Base-by-base conservation (phyloP, 1,140 invertebrate species). In the Daktulosphaira vitifoliae region DNA sequence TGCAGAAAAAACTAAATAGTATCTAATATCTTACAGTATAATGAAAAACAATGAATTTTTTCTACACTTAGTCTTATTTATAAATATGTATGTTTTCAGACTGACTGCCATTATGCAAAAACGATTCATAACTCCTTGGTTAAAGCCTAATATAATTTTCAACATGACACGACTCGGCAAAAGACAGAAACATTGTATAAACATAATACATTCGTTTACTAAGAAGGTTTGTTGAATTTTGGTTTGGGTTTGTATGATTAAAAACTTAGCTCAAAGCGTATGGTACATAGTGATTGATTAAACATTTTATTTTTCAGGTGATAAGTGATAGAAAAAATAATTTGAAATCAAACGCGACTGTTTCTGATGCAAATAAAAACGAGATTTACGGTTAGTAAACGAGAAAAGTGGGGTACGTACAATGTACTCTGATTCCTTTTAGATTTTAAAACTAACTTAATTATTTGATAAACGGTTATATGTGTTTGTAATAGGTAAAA, bases 201-300 rank as follows among this genome's bases (percentile, higher is more conserved):
- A 76, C 6, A 72, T 79, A n/a, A 76, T 86, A 16, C 81, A 87
- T 67, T 72, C 68, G 13, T 85, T 86, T 51, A 81, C 83, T 2
- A 73, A 78, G 49, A 71, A 73, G 54, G 75, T 78, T n/a, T n/a
- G n/a, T n/a, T n/a, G 33, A 52, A 25, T 59, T 48, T 4, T n/a
- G 13, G 50, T 23, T 54, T 15, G 22, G 20, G 11, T 18, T 13
- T 49, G 16, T 25, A 26, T n/a, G 15, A 4, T 29, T 18, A 16
- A 29, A 50, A 22, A 29, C 16, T 5, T 29, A 22, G 15, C 13
- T 23, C n/a, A 51, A 51, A 7, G 18, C 15, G n/a, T 16, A 15
- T 8, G n/a, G n/a, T n/a, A n/a, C n/a, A n/a, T n/a, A n/a, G n/a
- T n/a, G n/a, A n/a, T n/a, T n/a, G n/a, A 13, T 23, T 13, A 3